These are phyloP conservation scores for Arge pagana DNA, from an alignment of 2,888 invertebrate genomes.

Conservation along the genomic window DNA sequence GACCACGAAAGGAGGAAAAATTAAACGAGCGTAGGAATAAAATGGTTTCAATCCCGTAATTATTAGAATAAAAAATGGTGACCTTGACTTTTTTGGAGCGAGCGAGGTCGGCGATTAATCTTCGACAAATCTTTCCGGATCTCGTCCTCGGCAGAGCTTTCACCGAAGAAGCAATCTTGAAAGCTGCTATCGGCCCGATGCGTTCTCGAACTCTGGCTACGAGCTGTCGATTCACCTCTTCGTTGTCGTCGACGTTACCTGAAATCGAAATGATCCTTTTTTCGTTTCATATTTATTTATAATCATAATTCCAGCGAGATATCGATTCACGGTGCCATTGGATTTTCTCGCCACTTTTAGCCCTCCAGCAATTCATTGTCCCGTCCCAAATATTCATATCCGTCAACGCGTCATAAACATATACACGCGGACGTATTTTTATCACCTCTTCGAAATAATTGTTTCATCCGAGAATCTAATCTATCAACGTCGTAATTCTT, in stretches of 20 bases:
- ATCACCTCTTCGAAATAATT: too few relatives aligned
- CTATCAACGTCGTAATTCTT: too few relatives aligned
- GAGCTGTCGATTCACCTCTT: constrained; percentile 63
- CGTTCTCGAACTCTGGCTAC: constrained; percentile 65
- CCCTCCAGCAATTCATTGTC: too few relatives aligned
- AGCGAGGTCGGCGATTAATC: constrained; percentile 84
- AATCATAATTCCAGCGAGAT: too few relatives aligned
- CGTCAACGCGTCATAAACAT: too few relatives aligned
- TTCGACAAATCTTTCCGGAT: constrained; percentile 82
- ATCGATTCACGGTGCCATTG: too few relatives aligned
- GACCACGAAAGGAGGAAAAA: background rate
- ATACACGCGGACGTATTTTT: too few relatives aligned
- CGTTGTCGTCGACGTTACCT: constrained; percentile 62
- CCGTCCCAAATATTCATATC: too few relatives aligned
- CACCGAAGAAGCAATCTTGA: constrained; percentile 79
- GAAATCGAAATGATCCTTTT: constrained; percentile 20
- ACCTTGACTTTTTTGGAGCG: constrained; percentile 78
- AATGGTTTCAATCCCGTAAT: background rate
- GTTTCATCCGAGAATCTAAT: too few relatives aligned
- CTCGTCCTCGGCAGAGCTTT: constrained; percentile 84
- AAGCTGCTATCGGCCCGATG: constrained; percentile 88
- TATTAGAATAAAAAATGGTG: too few relatives aligned
- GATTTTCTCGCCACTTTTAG: too few relatives aligned
- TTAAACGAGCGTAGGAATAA: background rate
- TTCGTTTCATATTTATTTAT: too few relatives aligned